Evolutionary conservation across 2,113 vertebrate species (phyloP).

Genomic region (Oryzias javanicus): DNA sequence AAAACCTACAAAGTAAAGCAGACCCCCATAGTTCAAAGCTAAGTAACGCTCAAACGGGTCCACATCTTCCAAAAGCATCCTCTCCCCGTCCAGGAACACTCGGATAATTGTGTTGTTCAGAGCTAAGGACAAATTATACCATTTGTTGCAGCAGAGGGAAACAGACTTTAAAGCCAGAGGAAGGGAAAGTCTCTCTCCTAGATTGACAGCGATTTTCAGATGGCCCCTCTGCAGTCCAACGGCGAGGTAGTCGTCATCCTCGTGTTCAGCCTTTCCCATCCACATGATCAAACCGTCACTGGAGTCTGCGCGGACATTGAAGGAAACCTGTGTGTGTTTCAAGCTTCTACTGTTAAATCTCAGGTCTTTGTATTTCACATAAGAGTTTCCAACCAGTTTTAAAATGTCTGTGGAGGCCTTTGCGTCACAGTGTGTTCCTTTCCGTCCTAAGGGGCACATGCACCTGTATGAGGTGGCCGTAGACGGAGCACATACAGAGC

Average conservation of each 20-base stretch:
- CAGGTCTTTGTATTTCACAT: slow-evolving; percentile 81
- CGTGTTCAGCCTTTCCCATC: slow-evolving; percentile 81
- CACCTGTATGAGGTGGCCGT: slow-evolving; percentile 74
- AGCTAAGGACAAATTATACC: slow-evolving; percentile 74
- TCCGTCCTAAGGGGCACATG: slow-evolving; percentile 79
- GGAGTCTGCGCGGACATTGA: slow-evolving; percentile 78
- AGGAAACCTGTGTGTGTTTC: slow-evolving; percentile 72
- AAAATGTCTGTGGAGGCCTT: slow-evolving; percentile 69
- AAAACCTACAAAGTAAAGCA: slow-evolving; percentile 85
- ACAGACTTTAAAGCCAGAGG: slow-evolving; percentile 66
- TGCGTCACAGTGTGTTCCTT: slow-evolving; percentile 75
- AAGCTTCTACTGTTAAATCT: slow-evolving; percentile 77
- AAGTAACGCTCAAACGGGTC: slow-evolving; percentile 82
- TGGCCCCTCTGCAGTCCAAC: slow-evolving; percentile 76
- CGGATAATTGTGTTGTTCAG: slow-evolving; percentile 81
- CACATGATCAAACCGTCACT: slow-evolving; percentile 79
- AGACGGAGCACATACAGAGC: slow-evolving; percentile 73
- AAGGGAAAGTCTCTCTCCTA: slow-evolving; percentile 78
- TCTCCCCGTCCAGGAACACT: slow-evolving; percentile 72
- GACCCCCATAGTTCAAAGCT: slow-evolving; percentile 81
- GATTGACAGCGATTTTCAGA: slow-evolving; percentile 84
- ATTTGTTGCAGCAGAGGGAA: slow-evolving; percentile 69
- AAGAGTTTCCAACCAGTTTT: slow-evolving; percentile 80
- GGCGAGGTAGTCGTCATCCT: slow-evolving; percentile 85
- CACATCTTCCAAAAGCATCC: slow-evolving; percentile 78